Base-by-base conservation (phyloP, 2,888 invertebrate species). In the Caenorhabditis zanzibari region DNA sequence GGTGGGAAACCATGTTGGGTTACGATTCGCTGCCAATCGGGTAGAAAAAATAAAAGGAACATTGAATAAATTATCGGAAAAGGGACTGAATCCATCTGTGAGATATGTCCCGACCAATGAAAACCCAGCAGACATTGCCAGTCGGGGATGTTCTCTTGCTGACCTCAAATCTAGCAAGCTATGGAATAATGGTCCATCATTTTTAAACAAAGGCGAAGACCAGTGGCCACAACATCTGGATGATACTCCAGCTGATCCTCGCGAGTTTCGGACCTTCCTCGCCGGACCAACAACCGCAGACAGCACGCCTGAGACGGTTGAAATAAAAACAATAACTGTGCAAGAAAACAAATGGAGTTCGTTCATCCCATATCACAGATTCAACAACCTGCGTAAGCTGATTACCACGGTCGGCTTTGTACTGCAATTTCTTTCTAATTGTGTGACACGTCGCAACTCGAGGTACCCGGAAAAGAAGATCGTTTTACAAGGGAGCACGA, bases 111-210 rank as follows among this genome's bases (percentile, higher is more conserved):
- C 75, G 0, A 85, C 89, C 0, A 58, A 81, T 3, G 64, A 84
- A 10, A 92, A 92, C 77, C 91, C 92, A 0, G 92, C 92, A 4
- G 92, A 92, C 54, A 77, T 88, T 41, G 88, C 89, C 0, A 88
- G 91, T 0, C 41, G 87, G 35, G 90, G 90, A 28, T 26, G 79
- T 24, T 71, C 71, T 4, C 41, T 79, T 10, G 52, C 26, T 1
- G 79, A 85, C 28, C 0, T 1, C 28, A 32, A 38, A 1, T 0
- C 2, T 14, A 71, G 5, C 80, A 79, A 79, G 5, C 14, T 22
- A 75, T 2, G 83, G 83, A 12, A 75, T 80, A 2, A 2, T 47
- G 5, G 61, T 79, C 63, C 49, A 75, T 2, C 4, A 9, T 5
- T 16, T 38, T 32, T 32, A 7, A 7, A 32, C 4, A 32, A 32